Evolutionary conservation across 64 coral and sea anemone species (phyloP).

Genomic region (Platygyra sinensis): DNA sequence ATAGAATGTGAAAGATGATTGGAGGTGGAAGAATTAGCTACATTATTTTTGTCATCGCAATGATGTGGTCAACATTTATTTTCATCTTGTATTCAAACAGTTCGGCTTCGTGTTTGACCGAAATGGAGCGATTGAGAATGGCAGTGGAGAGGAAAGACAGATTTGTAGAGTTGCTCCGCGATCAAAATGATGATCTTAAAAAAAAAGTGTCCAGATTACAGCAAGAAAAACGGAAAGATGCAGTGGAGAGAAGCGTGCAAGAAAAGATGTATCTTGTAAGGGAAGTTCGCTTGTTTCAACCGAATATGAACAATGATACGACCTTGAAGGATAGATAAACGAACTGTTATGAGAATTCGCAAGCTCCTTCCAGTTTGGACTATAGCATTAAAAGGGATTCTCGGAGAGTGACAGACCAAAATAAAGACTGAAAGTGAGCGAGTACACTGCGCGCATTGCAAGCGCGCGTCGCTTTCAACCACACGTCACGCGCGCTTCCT

Average conservation of each 20-base stretch:
- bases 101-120: neutral
- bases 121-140: neutral
- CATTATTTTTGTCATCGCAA: neutral
- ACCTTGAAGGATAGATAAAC: neutral
- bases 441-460: too few relatives aligned
- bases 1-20: neutral
- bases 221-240: neutral
- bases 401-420: too few relatives aligned
- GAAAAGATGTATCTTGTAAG: neutral
- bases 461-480: too few relatives aligned
- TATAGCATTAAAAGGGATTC: too few relatives aligned
- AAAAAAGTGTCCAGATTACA: neutral
- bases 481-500: too few relatives aligned
- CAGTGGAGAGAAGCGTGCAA: neutral
- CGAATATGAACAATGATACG: neutral
- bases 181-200: constrained; percentile 43
- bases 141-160: constrained; percentile 38
- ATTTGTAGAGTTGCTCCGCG: constrained; percentile 31
- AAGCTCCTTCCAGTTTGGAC: too few relatives aligned
- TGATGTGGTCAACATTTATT: constrained; percentile 7
- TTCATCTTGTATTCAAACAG: constrained; percentile 1
- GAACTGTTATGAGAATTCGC: too few relatives aligned
- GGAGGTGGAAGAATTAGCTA: neutral
- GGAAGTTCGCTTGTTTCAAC: neutral
- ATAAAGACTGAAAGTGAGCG: too few relatives aligned